A percentile compares a stretch with the other conserved stretches of the same genome.
Evolutionary conservation across 2,797 vertebrate genomes (phyloP).

Genomic region (Pygocentrus nattereri): DNA sequence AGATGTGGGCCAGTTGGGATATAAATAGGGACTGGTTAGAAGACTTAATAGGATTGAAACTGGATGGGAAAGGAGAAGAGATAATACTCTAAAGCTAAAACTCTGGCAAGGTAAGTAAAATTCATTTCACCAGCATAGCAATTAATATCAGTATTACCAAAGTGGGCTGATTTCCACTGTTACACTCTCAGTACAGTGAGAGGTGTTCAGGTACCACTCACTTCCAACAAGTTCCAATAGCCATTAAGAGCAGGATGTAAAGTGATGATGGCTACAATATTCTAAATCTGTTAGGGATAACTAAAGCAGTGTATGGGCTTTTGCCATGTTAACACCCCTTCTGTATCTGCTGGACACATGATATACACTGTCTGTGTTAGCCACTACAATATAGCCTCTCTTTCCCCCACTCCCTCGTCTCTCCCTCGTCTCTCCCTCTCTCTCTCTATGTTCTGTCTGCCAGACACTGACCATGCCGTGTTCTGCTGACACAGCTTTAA

Average conservation of each 20-base stretch:
- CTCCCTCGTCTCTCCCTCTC: too few species aligned
- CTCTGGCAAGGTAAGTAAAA: too few species aligned
- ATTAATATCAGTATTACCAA: too few species aligned
- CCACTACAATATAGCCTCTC: neutral
- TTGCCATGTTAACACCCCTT: slow-evolving; percentile 1
- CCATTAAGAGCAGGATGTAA: neutral
- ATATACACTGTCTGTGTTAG: neutral
- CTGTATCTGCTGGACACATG: neutral
- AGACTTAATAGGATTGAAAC: neutral
- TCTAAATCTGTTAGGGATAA: neutral
- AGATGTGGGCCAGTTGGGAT: neutral
- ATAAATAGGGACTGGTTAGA: neutral
- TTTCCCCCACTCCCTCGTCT: neutral
- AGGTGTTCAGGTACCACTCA: neutral
- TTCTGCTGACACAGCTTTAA: slow-evolving; percentile 43
- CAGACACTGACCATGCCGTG: slow-evolving; percentile 22
- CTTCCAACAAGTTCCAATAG: neutral
- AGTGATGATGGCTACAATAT: neutral
- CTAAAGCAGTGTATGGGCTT: slow-evolving; percentile 22
- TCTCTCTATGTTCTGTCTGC: slow-evolving; percentile 20
- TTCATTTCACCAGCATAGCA: too few species aligned
- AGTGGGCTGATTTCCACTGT: neutral
- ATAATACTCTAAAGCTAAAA: neutral
- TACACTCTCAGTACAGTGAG: neutral
- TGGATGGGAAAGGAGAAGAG: neutral